Evolutionary conservation across 2,797 vertebrate genomes (phyloP).

Genomic region (Poeciliopsis turneri): DNA sequence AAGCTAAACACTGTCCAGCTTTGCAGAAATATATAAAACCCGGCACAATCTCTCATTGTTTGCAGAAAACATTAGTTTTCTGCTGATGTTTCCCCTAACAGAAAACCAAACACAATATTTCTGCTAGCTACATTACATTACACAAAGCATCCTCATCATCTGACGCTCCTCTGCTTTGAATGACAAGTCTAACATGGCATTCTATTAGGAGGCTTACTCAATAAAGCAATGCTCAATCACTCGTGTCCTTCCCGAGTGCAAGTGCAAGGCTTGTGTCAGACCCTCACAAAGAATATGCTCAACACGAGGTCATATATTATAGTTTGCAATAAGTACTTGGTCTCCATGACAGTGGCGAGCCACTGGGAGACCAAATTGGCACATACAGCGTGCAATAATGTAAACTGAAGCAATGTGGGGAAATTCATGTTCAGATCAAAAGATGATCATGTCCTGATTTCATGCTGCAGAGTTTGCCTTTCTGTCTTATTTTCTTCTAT

Average conservation of each 20-base stretch:
- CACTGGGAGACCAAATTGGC: slow-evolving; percentile 60
- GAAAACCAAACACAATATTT: slow-evolving; percentile 73
- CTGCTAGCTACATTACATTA: slow-evolving; percentile 68
- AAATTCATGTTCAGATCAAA: slow-evolving; percentile 64
- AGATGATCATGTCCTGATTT: slow-evolving; percentile 68
- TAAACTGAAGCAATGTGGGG: slow-evolving; percentile 59
- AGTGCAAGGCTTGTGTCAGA: slow-evolving; percentile 59
- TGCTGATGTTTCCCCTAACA: slow-evolving; percentile 79
- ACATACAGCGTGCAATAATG: slow-evolving; percentile 48
- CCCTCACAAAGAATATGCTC: slow-evolving; percentile 68
- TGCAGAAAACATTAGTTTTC: slow-evolving; percentile 37
- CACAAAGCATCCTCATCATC: slow-evolving; percentile 60
- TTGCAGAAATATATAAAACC: slow-evolving; percentile 13
- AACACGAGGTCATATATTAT: slow-evolving; percentile 73
- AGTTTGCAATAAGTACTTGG: slow-evolving; percentile 66
- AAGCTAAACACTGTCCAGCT: slow-evolving; percentile 33
- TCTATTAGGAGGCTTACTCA: slow-evolving; percentile 71
- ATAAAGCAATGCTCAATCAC: slow-evolving; percentile 75
- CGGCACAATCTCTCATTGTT: slow-evolving; percentile 67
- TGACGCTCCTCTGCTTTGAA: slow-evolving; percentile 62
- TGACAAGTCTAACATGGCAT: slow-evolving; percentile 72
- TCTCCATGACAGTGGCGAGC: slow-evolving; percentile 62
- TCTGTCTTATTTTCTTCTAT: slow-evolving; percentile 62
- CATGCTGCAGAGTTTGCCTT: slow-evolving; percentile 63
- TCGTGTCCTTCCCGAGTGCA: slow-evolving; percentile 69